A percentile compares a stretch with the other conserved stretches of the same genome.
These are phyloP conservation scores for Nesometra sesokonis DNA, from an alignment of 35 echinoderm and acorn worm species.

Conservation along the genomic window DNA sequence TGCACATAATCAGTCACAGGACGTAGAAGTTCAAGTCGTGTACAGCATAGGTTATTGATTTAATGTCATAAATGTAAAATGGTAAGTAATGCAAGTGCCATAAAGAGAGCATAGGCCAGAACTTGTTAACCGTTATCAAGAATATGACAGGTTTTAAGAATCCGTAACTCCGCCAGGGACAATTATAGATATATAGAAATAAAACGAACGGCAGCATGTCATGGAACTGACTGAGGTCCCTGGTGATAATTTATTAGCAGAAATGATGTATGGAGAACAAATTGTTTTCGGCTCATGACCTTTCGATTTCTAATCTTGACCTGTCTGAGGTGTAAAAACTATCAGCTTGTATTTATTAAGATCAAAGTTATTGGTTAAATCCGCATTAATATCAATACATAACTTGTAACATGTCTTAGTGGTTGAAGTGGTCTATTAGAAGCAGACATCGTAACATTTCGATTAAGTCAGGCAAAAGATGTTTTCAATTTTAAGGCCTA, in stretches of 20 bases:
- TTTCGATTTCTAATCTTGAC: not conserved
- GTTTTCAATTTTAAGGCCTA: too few relatives aligned
- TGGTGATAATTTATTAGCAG: not conserved
- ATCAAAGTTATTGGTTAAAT: not conserved
- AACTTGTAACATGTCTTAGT: not conserved
- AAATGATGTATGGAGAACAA: not conserved
- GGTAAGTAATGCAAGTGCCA: not conserved
- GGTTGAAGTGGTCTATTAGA: not conserved
- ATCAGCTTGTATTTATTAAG: not conserved
- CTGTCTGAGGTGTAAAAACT: not conserved
- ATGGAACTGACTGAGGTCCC: not conserved
- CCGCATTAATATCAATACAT: not conserved
- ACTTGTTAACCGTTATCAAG: not conserved
- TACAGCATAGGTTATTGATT: not conserved
- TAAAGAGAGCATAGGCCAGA: not conserved
- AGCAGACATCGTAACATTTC: not conserved
- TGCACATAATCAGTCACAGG: not conserved
- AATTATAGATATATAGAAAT: not conserved
- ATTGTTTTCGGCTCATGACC: not conserved
- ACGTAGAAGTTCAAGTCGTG: not conserved
- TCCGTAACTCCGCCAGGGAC: not conserved
- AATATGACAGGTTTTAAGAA: not conserved
- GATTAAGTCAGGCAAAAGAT: not conserved
- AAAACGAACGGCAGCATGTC: not conserved
- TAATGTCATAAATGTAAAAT: not conserved